Percentiles rank a stretch among this genome's conserved stretches.
phyloP scores from a whole-genome alignment of 2,113 vertebrate genomes.

The Phocoena phocoena region DNA sequence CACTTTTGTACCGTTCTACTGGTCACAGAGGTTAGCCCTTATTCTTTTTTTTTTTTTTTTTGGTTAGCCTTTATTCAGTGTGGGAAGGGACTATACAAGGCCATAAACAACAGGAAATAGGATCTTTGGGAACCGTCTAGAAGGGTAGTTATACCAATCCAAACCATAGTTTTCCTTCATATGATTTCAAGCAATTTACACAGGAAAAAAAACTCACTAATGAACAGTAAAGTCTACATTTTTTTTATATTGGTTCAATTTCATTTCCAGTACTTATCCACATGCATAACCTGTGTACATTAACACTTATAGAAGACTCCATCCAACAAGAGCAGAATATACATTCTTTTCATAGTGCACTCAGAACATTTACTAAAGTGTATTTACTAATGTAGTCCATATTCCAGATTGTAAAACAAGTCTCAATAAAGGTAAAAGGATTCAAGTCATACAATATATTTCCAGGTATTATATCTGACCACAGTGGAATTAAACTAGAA shows the following conservation, averaged over 20 bases:
- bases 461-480: background rate
- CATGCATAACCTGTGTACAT: background rate
- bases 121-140: background rate
- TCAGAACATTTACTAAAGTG: background rate
- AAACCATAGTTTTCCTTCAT: background rate
- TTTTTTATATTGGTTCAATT: constrained; percentile 36
- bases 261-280: constrained; percentile 28
- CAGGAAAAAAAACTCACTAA: background rate
- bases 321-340: background rate
- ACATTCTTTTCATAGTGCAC: background rate
- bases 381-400: background rate
- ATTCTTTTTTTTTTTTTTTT: background rate
- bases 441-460: background rate
- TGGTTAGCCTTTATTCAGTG: background rate
- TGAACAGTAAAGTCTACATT: background rate
- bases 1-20: background rate
- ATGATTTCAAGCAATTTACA: constrained; percentile 2
- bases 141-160: background rate
- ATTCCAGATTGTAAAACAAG: background rate
- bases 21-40: background rate
- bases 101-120: background rate
- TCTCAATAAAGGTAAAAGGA: background rate
- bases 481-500: background rate
- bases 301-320: background rate
- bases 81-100: background rate